Percentiles rank a stretch among this genome's conserved stretches.
Conservation (phyloP, 2,113 vertebrate species). For the zebrafish (Danio rerio) region DNA sequence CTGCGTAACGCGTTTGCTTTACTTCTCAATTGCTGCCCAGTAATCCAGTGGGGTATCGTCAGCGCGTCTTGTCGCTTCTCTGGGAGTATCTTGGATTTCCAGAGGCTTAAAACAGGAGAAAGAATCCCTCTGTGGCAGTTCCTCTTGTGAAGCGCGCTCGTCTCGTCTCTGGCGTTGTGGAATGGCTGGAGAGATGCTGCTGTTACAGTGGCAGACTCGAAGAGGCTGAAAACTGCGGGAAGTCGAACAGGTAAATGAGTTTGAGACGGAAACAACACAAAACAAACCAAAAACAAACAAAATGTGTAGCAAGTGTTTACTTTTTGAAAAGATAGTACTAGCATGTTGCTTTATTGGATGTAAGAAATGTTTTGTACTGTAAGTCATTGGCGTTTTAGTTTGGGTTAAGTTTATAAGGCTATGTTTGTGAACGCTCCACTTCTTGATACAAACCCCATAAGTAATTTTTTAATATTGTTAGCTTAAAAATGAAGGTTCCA, state of each 20-base stretch:
- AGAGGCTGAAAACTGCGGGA: conserved; percentile 17
- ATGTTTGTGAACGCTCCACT: background rate
- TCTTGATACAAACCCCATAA: background rate
- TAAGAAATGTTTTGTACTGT: too few species aligned
- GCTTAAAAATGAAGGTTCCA: background rate
- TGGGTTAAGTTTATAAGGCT: background rate
- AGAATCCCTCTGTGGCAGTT: background rate
- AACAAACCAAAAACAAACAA: too few species aligned
- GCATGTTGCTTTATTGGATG: too few species aligned
- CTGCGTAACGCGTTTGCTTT: background rate
- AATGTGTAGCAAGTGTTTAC: too few species aligned
- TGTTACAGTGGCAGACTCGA: conserved; percentile 13
- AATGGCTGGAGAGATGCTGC: conserved; percentile 29
- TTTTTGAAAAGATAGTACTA: too few species aligned
- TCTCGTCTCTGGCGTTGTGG: conserved; percentile 5
- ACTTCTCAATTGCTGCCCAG: background rate
- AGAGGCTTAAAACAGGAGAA: background rate
- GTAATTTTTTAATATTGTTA: background rate
- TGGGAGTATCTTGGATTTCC: conserved; percentile 38
- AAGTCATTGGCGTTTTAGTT: too few species aligned
- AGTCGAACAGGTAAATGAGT: conserved; percentile 34
- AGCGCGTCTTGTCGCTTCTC: background rate
- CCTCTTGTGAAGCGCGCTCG: background rate
- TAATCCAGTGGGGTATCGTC: too few species aligned
- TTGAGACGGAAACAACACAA: background rate